phyloP scores from a whole-genome alignment of 2,888 invertebrate genomes.

The Omphaloscelis lunosa region DNA sequence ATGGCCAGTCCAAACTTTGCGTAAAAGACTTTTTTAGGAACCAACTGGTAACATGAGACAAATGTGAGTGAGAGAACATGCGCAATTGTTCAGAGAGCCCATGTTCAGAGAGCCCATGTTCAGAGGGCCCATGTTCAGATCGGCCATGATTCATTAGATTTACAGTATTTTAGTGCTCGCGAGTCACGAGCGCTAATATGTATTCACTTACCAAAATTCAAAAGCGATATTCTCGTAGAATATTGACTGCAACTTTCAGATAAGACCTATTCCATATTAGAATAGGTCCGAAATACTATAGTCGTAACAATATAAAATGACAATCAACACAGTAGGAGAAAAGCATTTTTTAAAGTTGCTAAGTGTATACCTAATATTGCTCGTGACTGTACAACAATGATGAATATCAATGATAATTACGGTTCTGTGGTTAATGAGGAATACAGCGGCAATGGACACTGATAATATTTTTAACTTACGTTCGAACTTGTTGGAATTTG shows the following conservation, averaged over 20 bases:
- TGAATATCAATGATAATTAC: background rate
- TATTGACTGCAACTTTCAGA: too few relatives aligned
- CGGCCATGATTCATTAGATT: background rate
- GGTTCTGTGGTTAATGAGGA: background rate
- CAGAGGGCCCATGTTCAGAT: background rate
- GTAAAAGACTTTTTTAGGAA: background rate
- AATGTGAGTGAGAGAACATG: background rate
- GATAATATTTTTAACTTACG: constrained; percentile 37
- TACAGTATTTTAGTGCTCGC: background rate
- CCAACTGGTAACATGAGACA: background rate
- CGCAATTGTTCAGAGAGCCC: background rate
- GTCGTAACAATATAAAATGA: too few relatives aligned
- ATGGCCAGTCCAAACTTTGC: background rate
- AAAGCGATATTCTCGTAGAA: too few relatives aligned
- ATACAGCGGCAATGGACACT: background rate
- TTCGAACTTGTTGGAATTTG: constrained; percentile 30
- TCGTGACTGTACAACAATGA: background rate
- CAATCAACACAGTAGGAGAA: too few relatives aligned
- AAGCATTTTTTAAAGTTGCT: too few relatives aligned
- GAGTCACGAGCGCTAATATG: too few relatives aligned
- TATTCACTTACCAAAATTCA: too few relatives aligned
- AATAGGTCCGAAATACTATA: too few relatives aligned
- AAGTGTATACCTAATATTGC: too few relatives aligned
- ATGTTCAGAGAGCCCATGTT: background rate
- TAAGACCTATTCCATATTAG: too few relatives aligned